A percentile compares a stretch with the other conserved stretches of the same genome.
These are phyloP conservation scores for Coluber constrictor DNA, from an alignment of 2,797 vertebrate species.

Conservation along the genomic window DNA sequence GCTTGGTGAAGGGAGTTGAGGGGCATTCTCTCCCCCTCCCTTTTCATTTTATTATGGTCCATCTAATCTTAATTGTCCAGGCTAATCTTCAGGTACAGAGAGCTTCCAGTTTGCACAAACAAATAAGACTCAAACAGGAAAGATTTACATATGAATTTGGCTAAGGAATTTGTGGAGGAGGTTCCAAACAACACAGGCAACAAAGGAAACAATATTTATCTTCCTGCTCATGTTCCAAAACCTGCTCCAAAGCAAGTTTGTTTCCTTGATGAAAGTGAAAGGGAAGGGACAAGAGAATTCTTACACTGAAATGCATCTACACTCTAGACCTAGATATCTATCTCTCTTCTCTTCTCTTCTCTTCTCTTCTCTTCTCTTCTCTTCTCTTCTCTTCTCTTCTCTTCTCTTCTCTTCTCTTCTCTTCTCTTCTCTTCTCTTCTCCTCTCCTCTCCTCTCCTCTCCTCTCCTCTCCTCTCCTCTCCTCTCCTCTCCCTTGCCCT, in stretches of 20 bases:
- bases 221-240: neutral
- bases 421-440: no score
- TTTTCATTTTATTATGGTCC: neutral
- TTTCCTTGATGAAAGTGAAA: neutral
- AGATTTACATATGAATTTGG: neutral
- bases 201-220: neutral
- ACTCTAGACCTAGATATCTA: no score
- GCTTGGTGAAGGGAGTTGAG: neutral
- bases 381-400: no score
- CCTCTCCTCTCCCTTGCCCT: no score
- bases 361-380: no score
- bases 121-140: neutral
- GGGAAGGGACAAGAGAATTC: neutral
- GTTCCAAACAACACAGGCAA: neutral
- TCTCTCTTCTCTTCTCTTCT: no score
- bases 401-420: rapidly evolving
- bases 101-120: neutral
- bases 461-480: no score
- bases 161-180: neutral
- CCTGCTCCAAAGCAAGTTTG: neutral
- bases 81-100: neutral
- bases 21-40: neutral
- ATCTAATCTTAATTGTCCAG: neutral
- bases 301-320: neutral
- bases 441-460: no score